Evolutionary conservation across 2,797 vertebrate species (phyloP).

Genomic region (Anableps anableps): DNA sequence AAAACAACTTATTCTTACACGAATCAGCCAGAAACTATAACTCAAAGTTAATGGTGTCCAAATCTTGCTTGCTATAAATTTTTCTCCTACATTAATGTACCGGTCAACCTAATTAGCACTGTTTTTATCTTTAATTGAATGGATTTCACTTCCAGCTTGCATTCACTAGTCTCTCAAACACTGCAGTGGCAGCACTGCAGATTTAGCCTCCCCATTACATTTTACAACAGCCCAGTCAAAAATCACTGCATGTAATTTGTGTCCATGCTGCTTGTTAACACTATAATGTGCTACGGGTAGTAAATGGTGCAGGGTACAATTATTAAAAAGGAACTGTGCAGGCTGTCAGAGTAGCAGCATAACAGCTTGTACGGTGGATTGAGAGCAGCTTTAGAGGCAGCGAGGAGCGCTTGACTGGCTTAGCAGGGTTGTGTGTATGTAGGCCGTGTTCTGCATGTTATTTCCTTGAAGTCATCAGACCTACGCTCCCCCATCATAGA

Average conservation of each 20-base stretch:
- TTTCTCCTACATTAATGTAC: background rate
- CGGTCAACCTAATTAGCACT: constrained; percentile 1
- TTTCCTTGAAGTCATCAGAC: constrained; percentile 78
- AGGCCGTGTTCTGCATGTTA: constrained; percentile 75
- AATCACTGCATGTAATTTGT: constrained; percentile 1
- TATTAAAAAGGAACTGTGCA: constrained; percentile 38
- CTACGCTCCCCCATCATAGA: constrained; percentile 71
- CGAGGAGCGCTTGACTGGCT: constrained; percentile 57
- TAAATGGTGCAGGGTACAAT: constrained; percentile 43
- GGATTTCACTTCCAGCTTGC: constrained; percentile 4
- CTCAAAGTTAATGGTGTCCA: background rate
- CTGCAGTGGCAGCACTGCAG: constrained; percentile 10
- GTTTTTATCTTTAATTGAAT: background rate
- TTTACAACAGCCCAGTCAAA: constrained; percentile 17
- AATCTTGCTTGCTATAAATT: background rate
- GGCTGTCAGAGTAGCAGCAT: constrained; percentile 34
- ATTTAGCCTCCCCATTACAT: constrained; percentile 3
- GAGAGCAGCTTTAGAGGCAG: constrained; percentile 53
- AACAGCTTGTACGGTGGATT: constrained; percentile 39
- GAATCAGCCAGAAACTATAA: background rate
- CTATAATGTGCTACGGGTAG: constrained; percentile 5
- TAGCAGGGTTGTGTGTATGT: constrained; percentile 67
- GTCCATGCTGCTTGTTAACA: constrained; percentile 26
- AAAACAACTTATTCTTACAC: background rate
- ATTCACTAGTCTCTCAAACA: background rate